phyloP scores from a whole-genome alignment of 1,140 invertebrate genomes.

The Xylocopa sonorina region DNA sequence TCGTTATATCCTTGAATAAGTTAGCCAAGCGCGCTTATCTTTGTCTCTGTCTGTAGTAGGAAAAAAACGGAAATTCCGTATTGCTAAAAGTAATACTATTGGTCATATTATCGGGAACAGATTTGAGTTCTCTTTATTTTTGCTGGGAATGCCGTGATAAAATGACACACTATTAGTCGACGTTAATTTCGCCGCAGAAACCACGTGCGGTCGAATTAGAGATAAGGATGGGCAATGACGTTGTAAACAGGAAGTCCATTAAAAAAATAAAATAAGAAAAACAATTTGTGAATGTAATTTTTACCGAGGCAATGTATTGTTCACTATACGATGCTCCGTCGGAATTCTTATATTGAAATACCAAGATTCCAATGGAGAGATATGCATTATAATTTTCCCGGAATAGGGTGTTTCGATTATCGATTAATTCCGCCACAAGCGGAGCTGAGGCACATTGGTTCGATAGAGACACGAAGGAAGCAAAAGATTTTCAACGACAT shows the following conservation, averaged over 20 bases:
- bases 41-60: background rate
- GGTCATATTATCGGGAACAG: constrained; percentile 6
- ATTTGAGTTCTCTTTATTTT: background rate
- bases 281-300: background rate
- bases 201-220: constrained; percentile 26
- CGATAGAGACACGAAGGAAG: background rate
- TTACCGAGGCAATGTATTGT: background rate
- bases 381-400: constrained; percentile 25
- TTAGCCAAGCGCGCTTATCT: constrained; percentile 27
- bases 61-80: constrained; percentile 6
- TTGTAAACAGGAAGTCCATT: constrained; percentile 11
- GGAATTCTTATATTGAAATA: constrained; percentile 65
- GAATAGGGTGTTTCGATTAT: constrained; percentile 37
- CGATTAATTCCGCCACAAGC: constrained; percentile 32
- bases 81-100: background rate
- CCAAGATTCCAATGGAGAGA: constrained; percentile 26
- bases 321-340: constrained; percentile 7
- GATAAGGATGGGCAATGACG: background rate
- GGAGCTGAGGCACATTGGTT: background rate
- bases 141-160: background rate
- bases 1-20: background rate
- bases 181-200: constrained; percentile 29
- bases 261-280: background rate
- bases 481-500: background rate
- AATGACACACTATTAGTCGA: background rate